A percentile compares a stretch with the other conserved stretches of the same genome.
Conservation (phyloP, 2,113 vertebrate species). For the Daubentonia madagascariensis region DNA sequence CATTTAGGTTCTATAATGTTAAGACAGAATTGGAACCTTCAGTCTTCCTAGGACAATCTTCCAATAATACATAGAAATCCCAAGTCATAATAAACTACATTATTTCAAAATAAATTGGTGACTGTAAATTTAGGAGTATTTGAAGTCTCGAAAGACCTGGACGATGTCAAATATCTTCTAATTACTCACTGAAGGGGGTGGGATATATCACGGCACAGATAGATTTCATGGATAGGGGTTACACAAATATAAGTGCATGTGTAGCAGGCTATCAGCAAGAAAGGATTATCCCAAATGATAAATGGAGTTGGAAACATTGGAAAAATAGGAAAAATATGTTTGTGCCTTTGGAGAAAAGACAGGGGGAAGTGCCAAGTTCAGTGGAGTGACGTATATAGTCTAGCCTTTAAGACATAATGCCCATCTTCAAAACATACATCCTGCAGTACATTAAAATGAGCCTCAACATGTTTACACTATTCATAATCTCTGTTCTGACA, state of each 20-base stretch:
- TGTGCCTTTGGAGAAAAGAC: neutral
- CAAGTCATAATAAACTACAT: neutral
- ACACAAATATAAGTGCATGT: neutral
- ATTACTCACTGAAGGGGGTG: neutral
- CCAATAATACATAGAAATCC: neutral
- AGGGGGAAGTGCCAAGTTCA: neutral
- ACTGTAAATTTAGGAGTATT: neutral
- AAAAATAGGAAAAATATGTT: neutral
- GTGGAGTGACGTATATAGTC: neutral
- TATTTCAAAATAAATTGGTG: neutral
- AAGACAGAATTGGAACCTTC: neutral
- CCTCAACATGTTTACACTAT: neutral
- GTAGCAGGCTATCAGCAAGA: neutral
- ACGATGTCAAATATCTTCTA: neutral
- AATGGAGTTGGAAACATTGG: neutral
- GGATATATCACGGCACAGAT: neutral
- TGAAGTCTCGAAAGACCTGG: neutral
- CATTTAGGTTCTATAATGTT: neutral
- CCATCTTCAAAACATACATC: neutral
- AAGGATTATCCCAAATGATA: neutral
- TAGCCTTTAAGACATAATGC: neutral
- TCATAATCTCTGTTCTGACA: neutral
- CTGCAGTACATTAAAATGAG: neutral
- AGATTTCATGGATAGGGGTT: neutral
- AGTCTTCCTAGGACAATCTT: neutral